Evolutionary conservation across 2,888 invertebrate species (phyloP).

Genomic region (Labia minor): DNA sequence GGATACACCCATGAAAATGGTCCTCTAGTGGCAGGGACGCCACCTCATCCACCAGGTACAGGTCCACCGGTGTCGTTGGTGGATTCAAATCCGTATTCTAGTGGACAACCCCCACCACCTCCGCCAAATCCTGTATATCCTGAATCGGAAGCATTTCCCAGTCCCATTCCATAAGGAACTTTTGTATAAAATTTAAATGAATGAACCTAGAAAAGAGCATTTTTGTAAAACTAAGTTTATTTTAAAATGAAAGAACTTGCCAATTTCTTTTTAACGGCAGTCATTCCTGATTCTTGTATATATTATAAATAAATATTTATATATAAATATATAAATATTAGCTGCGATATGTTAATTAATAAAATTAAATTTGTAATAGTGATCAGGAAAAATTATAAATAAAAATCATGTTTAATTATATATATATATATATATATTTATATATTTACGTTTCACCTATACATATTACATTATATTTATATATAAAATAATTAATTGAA

Average conservation of each 20-base stretch:
- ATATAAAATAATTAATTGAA: background rate
- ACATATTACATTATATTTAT: slow-evolving; percentile 6
- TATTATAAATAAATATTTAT: background rate
- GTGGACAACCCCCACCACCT: background rate
- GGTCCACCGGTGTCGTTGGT: background rate
- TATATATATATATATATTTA: slow-evolving; percentile 2
- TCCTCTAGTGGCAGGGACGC: background rate
- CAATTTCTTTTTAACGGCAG: background rate
- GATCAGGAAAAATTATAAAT: background rate
- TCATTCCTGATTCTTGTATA: background rate
- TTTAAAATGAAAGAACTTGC: too few relatives aligned
- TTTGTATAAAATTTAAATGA: background rate
- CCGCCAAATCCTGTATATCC: background rate
- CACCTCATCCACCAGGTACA: background rate
- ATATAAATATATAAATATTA: too few relatives aligned
- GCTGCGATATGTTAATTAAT: background rate
- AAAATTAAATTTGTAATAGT: background rate
- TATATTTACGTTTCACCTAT: slow-evolving; percentile 1
- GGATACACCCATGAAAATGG: background rate
- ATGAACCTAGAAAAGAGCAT: too few relatives aligned
- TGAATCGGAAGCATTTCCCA: background rate
- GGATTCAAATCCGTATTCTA: background rate
- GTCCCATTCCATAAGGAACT: background rate
- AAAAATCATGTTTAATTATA: background rate
- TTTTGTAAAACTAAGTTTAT: too few relatives aligned